A percentile compares a stretch with the other conserved stretches of the same genome.
These are phyloP conservation scores for Suricata suricatta DNA, from an alignment of 2,113 vertebrate genomes.

Conservation along the genomic window DNA sequence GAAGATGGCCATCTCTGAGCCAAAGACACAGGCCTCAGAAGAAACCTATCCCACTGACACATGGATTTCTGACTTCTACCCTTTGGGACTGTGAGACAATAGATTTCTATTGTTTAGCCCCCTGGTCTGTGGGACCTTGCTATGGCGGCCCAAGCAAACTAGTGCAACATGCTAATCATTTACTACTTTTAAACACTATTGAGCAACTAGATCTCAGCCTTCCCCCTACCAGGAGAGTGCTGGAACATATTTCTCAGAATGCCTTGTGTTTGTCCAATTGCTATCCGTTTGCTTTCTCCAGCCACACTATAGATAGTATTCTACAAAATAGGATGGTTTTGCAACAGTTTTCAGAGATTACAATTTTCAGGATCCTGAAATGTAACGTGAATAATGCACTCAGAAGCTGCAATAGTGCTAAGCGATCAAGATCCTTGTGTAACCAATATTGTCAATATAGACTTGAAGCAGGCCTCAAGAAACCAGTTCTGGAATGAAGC, in stretches of 20 bases:
- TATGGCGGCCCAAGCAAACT: not conserved
- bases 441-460: not conserved
- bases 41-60: not conserved
- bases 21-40: not conserved
- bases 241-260: not conserved
- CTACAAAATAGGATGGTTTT: not conserved
- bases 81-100: not conserved
- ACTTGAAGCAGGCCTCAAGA: not conserved
- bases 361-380: slow-evolving; percentile 39
- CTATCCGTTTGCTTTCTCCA: not conserved
- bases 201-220: not conserved
- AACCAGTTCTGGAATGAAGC: slow-evolving; percentile 8
- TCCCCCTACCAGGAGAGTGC: not conserved
- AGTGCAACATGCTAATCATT: not conserved
- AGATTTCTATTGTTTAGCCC: not conserved
- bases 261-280: not conserved
- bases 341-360: slow-evolving; percentile 12
- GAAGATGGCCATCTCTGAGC: not conserved
- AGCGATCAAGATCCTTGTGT: not conserved
- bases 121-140: not conserved
- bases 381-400: not conserved
- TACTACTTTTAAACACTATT: not conserved
- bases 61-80: not conserved
- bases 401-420: not conserved
- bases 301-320: not conserved